These are phyloP conservation scores for Cephalopterus ornatus DNA, from an alignment of 2,113 vertebrate genomes.

Conservation along the genomic window DNA sequence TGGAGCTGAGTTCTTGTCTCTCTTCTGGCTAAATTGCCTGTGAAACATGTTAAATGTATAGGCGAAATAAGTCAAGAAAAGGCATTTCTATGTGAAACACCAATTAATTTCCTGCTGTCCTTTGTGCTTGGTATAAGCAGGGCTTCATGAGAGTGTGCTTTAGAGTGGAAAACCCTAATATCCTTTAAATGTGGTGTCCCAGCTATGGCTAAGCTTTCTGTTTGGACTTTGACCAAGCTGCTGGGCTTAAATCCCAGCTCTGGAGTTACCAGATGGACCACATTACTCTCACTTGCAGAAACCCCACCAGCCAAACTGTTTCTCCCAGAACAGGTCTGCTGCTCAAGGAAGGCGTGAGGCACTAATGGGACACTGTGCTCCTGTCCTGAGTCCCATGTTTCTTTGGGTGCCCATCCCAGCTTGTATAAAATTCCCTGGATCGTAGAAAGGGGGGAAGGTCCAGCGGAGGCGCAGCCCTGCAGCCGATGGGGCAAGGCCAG, in stretches of 20 bases:
- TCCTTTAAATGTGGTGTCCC: neutral
- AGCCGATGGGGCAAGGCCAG: neutral
- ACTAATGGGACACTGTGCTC: neutral
- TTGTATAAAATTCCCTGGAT: neutral
- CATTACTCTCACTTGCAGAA: constrained; percentile 21
- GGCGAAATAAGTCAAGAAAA: neutral
- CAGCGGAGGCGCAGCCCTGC: neutral
- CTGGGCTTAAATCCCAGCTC: constrained; percentile 33
- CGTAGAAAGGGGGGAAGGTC: neutral
- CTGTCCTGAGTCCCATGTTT: neutral
- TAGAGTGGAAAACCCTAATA: neutral
- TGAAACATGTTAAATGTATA: neutral
- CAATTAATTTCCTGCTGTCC: neutral
- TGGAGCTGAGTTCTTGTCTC: neutral
- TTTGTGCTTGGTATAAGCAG: neutral
- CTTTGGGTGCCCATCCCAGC: neutral
- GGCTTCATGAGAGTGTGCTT: neutral
- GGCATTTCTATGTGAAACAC: neutral
- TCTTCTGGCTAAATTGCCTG: neutral
- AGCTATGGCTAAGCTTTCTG: neutral
- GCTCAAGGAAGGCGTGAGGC: neutral
- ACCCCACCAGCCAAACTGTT: neutral
- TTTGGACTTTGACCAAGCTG: constrained; percentile 34
- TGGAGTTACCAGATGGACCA: constrained; percentile 24
- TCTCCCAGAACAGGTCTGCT: neutral